Percentiles rank a stretch among this genome's conserved stretches.
These are phyloP conservation scores for Potamilus streckersoni DNA, from an alignment of 1,140 invertebrate species.

Conservation along the genomic window DNA sequence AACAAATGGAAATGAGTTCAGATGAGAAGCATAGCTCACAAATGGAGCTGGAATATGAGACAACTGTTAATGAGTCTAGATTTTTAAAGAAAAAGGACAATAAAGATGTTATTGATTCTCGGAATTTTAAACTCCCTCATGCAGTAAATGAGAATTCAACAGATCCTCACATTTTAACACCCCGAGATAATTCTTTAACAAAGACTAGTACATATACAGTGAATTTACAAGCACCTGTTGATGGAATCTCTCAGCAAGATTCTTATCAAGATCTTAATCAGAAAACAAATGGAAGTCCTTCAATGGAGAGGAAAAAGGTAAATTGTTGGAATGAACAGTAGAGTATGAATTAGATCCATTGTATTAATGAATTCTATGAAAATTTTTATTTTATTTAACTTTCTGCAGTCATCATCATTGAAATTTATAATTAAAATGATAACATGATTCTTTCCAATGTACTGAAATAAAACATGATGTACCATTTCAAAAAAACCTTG, in stretches of 20 bases:
- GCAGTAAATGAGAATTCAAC: too few species aligned
- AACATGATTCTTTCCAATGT: too few species aligned
- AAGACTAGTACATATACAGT: constrained; percentile 47
- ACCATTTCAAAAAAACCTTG: too few species aligned
- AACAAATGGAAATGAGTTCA: constrained; percentile 14
- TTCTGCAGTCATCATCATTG: too few species aligned
- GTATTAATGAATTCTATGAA: too few species aligned
- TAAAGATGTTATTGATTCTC: constrained; percentile 24
- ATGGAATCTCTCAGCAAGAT: constrained; percentile 9
- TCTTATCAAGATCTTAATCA: constrained; percentile 15
- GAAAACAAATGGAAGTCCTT: constrained; percentile 34
- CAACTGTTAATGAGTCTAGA: constrained; percentile 42
- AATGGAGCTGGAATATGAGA: constrained; percentile 21
- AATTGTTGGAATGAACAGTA: not conserved
- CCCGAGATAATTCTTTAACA: constrained; percentile 11
- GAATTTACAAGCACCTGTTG: constrained; percentile 46
- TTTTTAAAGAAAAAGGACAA: constrained; percentile 37
- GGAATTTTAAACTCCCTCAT: constrained; percentile 5
- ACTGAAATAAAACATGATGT: too few species aligned
- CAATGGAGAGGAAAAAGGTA: constrained; percentile 51
- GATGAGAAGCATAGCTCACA: constrained; percentile 13
- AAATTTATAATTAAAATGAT: too few species aligned
- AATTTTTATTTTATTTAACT: too few species aligned
- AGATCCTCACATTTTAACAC: constrained; percentile 17
- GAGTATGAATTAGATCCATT: too few species aligned